Percentiles rank a stretch among this genome's conserved stretches.
Conservation (phyloP, 2,888 invertebrate genomes). For the Cantharis lateralis region DNA sequence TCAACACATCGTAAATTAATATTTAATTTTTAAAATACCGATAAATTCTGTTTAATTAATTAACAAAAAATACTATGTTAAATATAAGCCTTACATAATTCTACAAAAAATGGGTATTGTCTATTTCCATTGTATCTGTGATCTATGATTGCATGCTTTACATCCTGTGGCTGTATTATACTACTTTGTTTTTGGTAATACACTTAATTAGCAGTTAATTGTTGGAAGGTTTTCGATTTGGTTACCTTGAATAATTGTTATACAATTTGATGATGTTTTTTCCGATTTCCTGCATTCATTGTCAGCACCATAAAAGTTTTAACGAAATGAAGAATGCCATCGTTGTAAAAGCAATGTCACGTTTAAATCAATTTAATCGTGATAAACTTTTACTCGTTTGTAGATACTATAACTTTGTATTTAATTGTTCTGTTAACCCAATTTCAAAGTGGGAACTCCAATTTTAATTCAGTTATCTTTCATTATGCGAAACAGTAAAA, state of each 20-base stretch:
- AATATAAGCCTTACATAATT: background rate
- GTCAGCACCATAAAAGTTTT: background rate
- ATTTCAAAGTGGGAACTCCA: background rate
- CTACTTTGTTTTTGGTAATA: background rate
- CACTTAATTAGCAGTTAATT: conserved; percentile 1
- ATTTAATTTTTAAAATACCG: background rate
- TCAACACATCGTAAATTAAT: background rate
- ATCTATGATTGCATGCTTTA: background rate
- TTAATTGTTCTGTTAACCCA: conserved; percentile 22
- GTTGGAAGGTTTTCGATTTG: background rate
- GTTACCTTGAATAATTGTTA: background rate
- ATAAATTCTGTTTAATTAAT: background rate
- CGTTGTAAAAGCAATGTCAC: background rate
- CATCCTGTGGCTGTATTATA: background rate
- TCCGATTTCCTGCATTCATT: background rate
- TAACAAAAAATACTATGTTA: background rate
- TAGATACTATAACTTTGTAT: background rate
- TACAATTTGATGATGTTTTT: background rate
- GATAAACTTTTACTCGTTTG: conserved; percentile 11
- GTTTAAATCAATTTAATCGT: conserved; percentile 5
- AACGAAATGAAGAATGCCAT: background rate
- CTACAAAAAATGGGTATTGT: background rate
- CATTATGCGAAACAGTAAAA: background rate
- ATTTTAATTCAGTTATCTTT: too few relatives aligned
- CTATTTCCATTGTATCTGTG: background rate